Conservation (phyloP, 2,888 invertebrate genomes). For the Diaphora mendica region DNA sequence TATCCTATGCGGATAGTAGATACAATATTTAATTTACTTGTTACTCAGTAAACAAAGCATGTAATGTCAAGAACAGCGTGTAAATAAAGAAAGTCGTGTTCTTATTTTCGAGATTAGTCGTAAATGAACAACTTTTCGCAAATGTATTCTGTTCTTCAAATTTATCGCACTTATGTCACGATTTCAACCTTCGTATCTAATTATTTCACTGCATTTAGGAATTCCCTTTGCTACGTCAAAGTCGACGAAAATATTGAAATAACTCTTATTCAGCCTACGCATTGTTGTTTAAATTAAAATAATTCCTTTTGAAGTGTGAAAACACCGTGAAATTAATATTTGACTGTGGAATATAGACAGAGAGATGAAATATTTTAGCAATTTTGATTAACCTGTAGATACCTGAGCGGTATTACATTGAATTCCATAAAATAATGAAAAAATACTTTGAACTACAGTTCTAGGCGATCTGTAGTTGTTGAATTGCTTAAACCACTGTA, state of each 20-base stretch:
- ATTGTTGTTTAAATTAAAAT: constrained; percentile 60
- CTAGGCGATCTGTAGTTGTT: not conserved
- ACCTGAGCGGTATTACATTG: not conserved
- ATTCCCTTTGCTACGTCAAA: constrained; percentile 79
- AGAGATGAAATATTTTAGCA: constrained; percentile 2
- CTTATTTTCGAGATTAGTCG: not conserved
- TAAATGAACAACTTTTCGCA: not conserved
- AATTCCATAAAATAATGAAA: not conserved
- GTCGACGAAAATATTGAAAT: constrained; percentile 77
- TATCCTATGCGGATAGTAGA: no score
- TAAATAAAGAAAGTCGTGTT: not conserved
- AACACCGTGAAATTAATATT: constrained; percentile 23
- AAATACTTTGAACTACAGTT: not conserved
- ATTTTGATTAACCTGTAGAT: not conserved
- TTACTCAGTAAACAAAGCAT: not conserved
- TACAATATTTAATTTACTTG: no score
- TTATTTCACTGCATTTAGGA: constrained; percentile 81
- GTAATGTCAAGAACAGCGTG: not conserved
- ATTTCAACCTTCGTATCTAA: constrained; percentile 70
- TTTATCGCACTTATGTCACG: constrained; percentile 44
- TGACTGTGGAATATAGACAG: constrained; percentile 5
- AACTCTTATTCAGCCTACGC: constrained; percentile 53
- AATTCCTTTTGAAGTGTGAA: constrained; percentile 49
- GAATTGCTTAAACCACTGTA: not conserved
- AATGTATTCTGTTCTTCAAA: not conserved